phyloP scores from a whole-genome alignment of 2,113 vertebrate genomes.

The Phocoena sinus region DNA sequence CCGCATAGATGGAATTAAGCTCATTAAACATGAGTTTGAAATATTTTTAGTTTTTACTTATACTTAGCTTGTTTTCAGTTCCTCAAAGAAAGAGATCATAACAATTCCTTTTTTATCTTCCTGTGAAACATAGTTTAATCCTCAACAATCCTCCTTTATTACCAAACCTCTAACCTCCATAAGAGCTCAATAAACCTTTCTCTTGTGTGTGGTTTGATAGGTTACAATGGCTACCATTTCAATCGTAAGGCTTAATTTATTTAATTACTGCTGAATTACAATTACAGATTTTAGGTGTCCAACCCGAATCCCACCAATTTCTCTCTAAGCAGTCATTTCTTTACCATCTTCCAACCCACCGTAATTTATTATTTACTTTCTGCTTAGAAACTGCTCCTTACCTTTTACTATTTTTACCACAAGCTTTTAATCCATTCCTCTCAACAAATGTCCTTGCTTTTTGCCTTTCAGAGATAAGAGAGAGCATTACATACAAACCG shows the following conservation, averaged over 20 bases:
- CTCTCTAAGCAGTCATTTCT: neutral
- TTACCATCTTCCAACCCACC: neutral
- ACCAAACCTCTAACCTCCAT: neutral
- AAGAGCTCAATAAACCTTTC: neutral
- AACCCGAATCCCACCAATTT: neutral
- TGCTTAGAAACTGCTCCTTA: neutral
- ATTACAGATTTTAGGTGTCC: neutral
- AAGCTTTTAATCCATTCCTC: neutral
- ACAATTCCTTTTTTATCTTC: neutral
- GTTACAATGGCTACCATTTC: neutral
- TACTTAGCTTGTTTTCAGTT: conserved; percentile 4
- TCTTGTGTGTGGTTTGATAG: neutral
- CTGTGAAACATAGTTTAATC: neutral
- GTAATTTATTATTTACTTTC: neutral
- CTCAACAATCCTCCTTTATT: neutral
- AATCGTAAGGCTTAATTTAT: neutral
- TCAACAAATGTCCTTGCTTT: neutral
- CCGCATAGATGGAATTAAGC: neutral
- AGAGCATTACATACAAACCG: neutral
- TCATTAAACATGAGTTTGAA: neutral
- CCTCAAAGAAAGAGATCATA: neutral
- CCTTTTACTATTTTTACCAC: neutral
- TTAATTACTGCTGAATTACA: neutral
- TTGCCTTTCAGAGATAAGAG: neutral
- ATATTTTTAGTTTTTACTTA: neutral